A percentile compares a stretch with the other conserved stretches of the same genome.
Evolutionary conservation across 2,797 vertebrate species (phyloP).

Genomic region (Propithecus perrieri): DNA sequence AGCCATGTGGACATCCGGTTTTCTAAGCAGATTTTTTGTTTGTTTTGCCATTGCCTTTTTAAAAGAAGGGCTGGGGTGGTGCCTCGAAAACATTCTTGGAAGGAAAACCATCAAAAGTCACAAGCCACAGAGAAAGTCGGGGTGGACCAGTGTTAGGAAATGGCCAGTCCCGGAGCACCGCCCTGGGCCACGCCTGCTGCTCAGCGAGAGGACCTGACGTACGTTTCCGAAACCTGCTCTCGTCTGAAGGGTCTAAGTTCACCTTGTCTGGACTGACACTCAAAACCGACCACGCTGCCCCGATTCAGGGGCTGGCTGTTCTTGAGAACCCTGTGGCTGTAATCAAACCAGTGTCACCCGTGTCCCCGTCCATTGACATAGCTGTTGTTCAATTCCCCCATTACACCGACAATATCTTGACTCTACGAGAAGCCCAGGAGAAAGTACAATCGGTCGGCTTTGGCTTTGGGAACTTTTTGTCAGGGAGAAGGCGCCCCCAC

Average conservation of each 20-base stretch:
- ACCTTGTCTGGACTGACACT: no score
- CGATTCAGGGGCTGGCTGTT: accelerated
- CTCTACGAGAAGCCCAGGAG: not conserved
- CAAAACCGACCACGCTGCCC: not conserved
- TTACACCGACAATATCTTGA: accelerated
- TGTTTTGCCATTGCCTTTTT: not conserved
- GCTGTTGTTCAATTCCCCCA: accelerated
- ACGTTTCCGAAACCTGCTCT: not conserved
- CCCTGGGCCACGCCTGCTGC: accelerated
- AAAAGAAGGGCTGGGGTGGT: not conserved
- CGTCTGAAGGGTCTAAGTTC: not conserved
- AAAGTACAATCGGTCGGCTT: no score
- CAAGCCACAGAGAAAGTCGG: not conserved
- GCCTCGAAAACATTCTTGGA: not conserved
- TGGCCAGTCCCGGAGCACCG: accelerated
- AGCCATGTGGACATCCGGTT: not conserved
- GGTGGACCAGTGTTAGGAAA: not conserved
- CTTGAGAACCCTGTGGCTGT: not conserved
- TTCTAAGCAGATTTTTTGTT: not conserved
- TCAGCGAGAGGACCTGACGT: not conserved
- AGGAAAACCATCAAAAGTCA: not conserved
- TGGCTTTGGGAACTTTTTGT: not conserved
- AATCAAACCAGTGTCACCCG: accelerated
- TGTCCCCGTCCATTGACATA: accelerated
- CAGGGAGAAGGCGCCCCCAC: accelerated